Evolutionary conservation across 2,888 invertebrate species (phyloP).

Genomic region (Tetrapedia diversipes): DNA sequence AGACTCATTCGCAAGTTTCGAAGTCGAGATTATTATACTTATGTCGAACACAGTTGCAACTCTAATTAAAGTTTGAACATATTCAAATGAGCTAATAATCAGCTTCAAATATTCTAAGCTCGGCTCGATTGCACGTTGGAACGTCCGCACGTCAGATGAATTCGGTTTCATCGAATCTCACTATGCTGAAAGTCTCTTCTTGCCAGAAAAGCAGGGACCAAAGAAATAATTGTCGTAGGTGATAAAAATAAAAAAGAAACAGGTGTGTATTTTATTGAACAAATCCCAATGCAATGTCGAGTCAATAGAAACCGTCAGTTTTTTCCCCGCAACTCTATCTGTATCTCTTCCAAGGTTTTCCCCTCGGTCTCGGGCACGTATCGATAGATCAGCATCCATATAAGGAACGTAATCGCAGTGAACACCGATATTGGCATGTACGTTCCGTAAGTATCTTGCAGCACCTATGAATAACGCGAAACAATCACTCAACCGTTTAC

Average conservation of each 20-base stretch:
- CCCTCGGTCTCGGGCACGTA: constrained; percentile 81
- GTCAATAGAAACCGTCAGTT: constrained; percentile 5
- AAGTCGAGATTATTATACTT: constrained; percentile 20
- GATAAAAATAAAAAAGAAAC: too few species aligned
- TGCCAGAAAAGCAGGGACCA: too few species aligned
- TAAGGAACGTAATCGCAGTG: constrained; percentile 73
- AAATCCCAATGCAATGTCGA: background rate
- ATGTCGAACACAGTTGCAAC: background rate
- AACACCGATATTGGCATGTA: constrained; percentile 77
- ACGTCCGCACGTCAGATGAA: background rate
- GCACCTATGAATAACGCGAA: constrained; percentile 67
- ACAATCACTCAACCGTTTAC: constrained; percentile 7
- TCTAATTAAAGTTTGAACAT: constrained; percentile 23
- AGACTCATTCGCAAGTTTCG: background rate
- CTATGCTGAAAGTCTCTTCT: too few species aligned
- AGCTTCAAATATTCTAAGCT: constrained; percentile 15
- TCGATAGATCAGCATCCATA: constrained; percentile 78
- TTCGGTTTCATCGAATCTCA: too few species aligned
- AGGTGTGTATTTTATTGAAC: constrained; percentile 18
- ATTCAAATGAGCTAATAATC: constrained; percentile 4
- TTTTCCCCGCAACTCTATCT: constrained; percentile 72
- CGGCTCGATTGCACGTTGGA: background rate
- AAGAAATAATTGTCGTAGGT: too few species aligned
- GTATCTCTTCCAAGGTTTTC: constrained; percentile 80
- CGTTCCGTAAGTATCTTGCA: constrained; percentile 74